Evolutionary conservation across 2,888 invertebrate genomes (phyloP).

Genomic region (Cetonia aurata): DNA sequence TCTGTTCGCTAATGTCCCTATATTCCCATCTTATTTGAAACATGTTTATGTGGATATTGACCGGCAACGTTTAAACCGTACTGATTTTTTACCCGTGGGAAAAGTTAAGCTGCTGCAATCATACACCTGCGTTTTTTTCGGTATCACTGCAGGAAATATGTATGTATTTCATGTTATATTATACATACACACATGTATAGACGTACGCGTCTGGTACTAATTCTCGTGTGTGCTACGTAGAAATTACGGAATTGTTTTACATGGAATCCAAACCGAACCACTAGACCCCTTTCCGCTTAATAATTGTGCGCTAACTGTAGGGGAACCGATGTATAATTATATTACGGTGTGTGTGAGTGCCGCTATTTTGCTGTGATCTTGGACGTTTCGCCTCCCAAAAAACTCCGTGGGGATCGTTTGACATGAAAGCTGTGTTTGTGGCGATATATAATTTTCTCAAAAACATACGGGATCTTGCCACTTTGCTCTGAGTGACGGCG

Average conservation of each 20-base stretch:
- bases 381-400: constrained; percentile 7
- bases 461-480: not conserved
- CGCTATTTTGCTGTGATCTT: constrained; percentile 36
- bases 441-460: constrained; percentile 19
- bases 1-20: no score
- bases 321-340: constrained; percentile 49
- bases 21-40: no score
- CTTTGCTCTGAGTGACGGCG: no score
- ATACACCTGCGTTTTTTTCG: constrained; percentile 39
- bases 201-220: constrained; percentile 17
- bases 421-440: constrained; percentile 20
- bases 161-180: constrained; percentile 22
- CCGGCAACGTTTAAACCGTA: not conserved
- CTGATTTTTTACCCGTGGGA: constrained; percentile 30
- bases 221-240: constrained; percentile 42
- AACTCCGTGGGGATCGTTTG: constrained; percentile 5
- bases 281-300: constrained; percentile 35
- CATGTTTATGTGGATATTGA: not conserved
- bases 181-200: constrained; percentile 10
- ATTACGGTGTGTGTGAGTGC: constrained; percentile 44
- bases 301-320: constrained; percentile 34
- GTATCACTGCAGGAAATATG: constrained; percentile 51
- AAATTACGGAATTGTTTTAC: constrained; percentile 52
- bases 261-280: constrained; percentile 46
- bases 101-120: constrained; percentile 12